These are phyloP conservation scores for Philopotamus ludificatus DNA, from an alignment of 1,140 invertebrate species.

Conservation along the genomic window DNA sequence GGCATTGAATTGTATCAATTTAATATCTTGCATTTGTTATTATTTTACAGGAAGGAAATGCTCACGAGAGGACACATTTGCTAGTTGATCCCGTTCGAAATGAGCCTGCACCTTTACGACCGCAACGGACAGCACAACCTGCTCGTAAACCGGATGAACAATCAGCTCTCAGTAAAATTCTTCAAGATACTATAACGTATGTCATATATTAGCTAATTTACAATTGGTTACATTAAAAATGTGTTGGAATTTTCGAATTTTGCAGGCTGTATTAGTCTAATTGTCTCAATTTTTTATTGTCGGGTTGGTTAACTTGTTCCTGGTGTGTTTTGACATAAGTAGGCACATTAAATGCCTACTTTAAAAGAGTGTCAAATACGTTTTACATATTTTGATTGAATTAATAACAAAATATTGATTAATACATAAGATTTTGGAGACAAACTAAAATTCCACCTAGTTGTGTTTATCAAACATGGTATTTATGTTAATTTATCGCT, in stretches of 20 bases:
- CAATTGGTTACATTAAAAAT: too few species aligned
- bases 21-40: conserved; percentile 3
- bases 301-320: too few species aligned
- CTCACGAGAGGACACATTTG: conserved; percentile 65
- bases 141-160: conserved; percentile 84
- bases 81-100: conserved; percentile 67
- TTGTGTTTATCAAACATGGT: conserved; percentile 31
- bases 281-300: too few species aligned
- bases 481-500: conserved; percentile 24
- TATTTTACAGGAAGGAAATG: conserved; percentile 57
- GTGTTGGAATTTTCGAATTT: too few species aligned
- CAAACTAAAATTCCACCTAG: conserved; percentile 12
- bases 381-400: too few species aligned
- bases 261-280: too few species aligned
- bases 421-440: conserved; percentile 22
- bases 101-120: conserved; percentile 50
- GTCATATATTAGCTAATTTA: too few species aligned
- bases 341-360: too few species aligned
- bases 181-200: conserved; percentile 86
- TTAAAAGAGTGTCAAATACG: too few species aligned
- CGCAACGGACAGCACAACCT: conserved; percentile 48
- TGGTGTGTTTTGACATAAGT: too few species aligned
- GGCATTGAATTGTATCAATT: conserved; percentile 3
- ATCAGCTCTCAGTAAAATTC: conserved; percentile 80
- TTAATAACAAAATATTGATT: conserved; percentile 15